These are phyloP conservation scores for Bos javanicus DNA, from an alignment of 2,113 vertebrate species.

Conservation along the genomic window DNA sequence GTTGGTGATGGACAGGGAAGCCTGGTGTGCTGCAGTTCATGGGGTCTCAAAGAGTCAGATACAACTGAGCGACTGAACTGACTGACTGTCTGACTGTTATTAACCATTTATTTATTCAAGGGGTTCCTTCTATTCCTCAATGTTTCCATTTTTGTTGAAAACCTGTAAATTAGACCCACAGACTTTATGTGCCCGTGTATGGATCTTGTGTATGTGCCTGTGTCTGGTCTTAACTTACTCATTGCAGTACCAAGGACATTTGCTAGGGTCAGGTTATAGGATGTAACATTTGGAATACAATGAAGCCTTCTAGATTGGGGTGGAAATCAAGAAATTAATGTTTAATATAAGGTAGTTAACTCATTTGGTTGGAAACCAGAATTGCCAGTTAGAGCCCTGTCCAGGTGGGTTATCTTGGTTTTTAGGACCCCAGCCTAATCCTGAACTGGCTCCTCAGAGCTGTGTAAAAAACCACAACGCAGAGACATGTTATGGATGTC, in stretches of 20 bases:
- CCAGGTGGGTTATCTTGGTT: neutral
- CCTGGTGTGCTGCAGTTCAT: neutral
- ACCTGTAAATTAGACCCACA: neutral
- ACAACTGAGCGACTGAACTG: neutral
- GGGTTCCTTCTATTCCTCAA: neutral
- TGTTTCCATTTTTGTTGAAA: neutral
- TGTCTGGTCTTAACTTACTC: neutral
- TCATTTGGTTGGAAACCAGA: neutral
- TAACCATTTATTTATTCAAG: neutral
- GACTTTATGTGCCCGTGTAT: neutral
- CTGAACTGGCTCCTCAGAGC: neutral
- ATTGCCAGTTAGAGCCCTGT: neutral
- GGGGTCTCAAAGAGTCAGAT: neutral
- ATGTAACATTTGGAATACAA: neutral
- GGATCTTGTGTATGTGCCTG: too few relatives aligned
- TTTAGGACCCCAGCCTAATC: neutral
- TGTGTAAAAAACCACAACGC: neutral
- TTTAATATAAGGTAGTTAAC: neutral
- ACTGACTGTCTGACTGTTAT: neutral
- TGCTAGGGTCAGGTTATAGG: neutral
- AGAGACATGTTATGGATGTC: neutral
- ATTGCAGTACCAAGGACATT: neutral
- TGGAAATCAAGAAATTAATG: neutral
- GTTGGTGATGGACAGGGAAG: neutral
- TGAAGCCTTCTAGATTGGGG: neutral